Evolutionary conservation across 1,140 invertebrate genomes (phyloP), one percentile per base, ranked within the genome.

Genomic region (Aphidius ervi): DNA sequence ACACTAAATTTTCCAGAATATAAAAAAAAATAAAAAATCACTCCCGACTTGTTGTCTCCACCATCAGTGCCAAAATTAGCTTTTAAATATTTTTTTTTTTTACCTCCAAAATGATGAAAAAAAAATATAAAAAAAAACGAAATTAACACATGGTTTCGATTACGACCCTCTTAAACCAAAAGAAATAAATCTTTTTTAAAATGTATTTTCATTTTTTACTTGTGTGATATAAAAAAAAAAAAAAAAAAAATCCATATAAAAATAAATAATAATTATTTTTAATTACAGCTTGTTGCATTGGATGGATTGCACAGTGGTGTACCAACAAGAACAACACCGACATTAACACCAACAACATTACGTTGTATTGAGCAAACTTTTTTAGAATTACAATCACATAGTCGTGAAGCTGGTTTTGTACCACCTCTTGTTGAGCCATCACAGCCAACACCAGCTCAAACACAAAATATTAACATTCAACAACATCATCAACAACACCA

Each of bases 271-370:
- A 31, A 31, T 31, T 9, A 49, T 54, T 54, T 54, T 7, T 42
- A 39, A 42, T 64, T 61, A 54, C 84, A 93, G 91, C 86, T 91
- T 79, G 85, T 88, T 58, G 86, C 87, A 71, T 82, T 92, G 72
- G 91, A 93, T 79, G 89, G 90, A 64, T 80, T 92, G 69, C 88
- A 89, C 73, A 89, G 88, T 73, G 91, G 91, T 66, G 90, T 94
- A 64, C 91, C 92, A 49, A 95, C 94, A 45, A 84, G 90, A 73
- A 95, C 94, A 54, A 96, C 94, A 65, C 87, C 93, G 58, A 94
- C 93, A 65, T 82, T 97, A 65, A 98, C 95, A 57, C 95, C 94
- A 59, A 97, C 94, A 23, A 95, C 93, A 59, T 82, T 97, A 68
- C 85, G 91, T 66, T 94, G 88, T 77, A 93, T 97, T 72, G 93